Conservation (phyloP, 2,888 invertebrate genomes). For the Acrobasis consociella region DNA sequence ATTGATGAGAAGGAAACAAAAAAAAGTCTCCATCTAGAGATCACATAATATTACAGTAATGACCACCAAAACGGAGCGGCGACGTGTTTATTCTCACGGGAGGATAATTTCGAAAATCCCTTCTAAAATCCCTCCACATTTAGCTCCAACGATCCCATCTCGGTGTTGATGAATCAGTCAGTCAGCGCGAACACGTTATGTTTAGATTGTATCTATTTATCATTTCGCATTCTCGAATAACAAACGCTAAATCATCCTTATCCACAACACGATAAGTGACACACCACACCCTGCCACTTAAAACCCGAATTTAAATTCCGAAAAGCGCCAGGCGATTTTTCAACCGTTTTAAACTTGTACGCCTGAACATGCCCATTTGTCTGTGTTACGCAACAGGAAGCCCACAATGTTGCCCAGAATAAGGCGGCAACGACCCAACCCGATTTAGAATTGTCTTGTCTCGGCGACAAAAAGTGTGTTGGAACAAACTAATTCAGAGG, state of each 20-base stretch:
- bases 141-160: not conserved
- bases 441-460: slow-evolving; percentile 73
- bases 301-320: slow-evolving; percentile 9
- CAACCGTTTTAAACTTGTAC: slow-evolving; percentile 8
- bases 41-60: no score
- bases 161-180: not conserved
- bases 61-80: no score
- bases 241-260: not conserved
- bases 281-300: slow-evolving; percentile 4
- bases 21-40: no score
- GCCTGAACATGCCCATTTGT: slow-evolving; percentile 46
- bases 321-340: slow-evolving; percentile 11
- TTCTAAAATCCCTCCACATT: not conserved
- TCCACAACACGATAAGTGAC: slow-evolving; percentile 4
- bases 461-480: slow-evolving; percentile 72
- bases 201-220: not conserved
- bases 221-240: not conserved
- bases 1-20: no score
- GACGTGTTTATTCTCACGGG: no score
- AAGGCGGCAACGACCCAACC: slow-evolving; percentile 66
- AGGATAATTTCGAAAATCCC: not conserved
- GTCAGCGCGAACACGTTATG: not conserved
- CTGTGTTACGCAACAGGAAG: slow-evolving; percentile 71
- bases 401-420: slow-evolving; percentile 60
- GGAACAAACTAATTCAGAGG: slow-evolving; percentile 37